A percentile compares a stretch with the other conserved stretches of the same genome.
Conservation (phyloP, 2,797 vertebrate genomes). For the Etheostoma perlongum region DNA sequence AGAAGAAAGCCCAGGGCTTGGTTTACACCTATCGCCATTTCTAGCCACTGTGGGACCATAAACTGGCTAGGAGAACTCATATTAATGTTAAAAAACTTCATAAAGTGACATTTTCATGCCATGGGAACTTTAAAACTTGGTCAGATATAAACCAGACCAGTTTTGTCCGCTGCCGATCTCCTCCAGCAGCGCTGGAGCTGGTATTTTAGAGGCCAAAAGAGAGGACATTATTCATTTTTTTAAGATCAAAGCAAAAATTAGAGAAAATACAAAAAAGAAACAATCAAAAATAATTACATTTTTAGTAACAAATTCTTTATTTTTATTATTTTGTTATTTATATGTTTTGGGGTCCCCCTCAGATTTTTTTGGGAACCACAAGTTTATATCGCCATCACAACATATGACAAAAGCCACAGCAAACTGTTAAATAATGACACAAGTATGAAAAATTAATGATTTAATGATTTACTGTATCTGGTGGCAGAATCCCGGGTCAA, state of each 20-base stretch:
- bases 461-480: neutral
- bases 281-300: too few species aligned
- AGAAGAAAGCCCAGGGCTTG: too few species aligned
- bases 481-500: neutral
- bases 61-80: too few species aligned
- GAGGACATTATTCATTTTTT: neutral
- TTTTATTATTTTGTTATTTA: too few species aligned
- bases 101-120: too few species aligned
- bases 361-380: too few species aligned
- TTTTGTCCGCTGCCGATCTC: neutral
- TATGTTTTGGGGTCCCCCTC: too few species aligned
- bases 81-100: too few species aligned
- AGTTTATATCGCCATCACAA: too few species aligned
- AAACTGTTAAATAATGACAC: neutral
- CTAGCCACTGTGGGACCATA: too few species aligned
- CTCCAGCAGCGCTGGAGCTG: neutral
- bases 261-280: neutral
- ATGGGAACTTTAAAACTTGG: neutral
- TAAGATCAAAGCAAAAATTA: neutral
- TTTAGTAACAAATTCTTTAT: neutral
- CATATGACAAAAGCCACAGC: too few species aligned
- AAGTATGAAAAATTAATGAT: neutral
- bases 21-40: too few species aligned
- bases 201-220: neutral
- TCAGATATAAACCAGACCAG: neutral